Percentiles rank a stretch among this genome's conserved stretches.
Conservation (phyloP, 2,113 vertebrate species). For the Mustelus asterias region DNA sequence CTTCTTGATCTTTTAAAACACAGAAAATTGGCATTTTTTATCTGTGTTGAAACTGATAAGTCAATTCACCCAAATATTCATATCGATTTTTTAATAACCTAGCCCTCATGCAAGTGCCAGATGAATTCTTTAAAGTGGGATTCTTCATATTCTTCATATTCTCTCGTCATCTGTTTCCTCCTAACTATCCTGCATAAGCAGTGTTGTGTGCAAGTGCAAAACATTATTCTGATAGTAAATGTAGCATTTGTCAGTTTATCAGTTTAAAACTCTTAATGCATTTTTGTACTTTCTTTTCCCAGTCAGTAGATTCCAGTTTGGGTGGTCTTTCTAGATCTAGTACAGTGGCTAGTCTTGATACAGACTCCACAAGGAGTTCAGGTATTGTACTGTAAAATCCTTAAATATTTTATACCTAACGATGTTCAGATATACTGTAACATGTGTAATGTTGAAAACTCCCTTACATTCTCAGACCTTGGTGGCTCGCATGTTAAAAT, state of each 20-base stretch:
- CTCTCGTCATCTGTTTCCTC: background rate
- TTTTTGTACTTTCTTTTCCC: constrained; percentile 1
- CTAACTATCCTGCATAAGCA: background rate
- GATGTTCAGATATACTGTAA: background rate
- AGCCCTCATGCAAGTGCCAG: background rate
- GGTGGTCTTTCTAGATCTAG: constrained; percentile 93
- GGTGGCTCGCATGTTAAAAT: background rate
- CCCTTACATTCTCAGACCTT: background rate
- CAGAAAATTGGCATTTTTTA: background rate
- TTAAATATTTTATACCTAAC: background rate
- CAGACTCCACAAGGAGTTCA: constrained; percentile 93
- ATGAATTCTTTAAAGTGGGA: background rate
- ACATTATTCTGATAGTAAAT: background rate
- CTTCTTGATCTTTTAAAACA: background rate
- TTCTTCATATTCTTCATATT: background rate
- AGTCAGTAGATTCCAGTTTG: constrained; percentile 98
- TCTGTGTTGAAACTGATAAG: background rate
- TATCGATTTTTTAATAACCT: background rate
- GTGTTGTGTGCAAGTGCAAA: background rate
- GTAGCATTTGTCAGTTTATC: background rate
- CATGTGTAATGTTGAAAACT: background rate
- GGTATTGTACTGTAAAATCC: constrained; percentile 55
- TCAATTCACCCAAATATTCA: background rate
- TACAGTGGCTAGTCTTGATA: constrained; percentile 94
- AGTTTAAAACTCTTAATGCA: background rate